Conservation (phyloP, 2,888 invertebrate genomes). For the Xestobium rufovillosum region DNA sequence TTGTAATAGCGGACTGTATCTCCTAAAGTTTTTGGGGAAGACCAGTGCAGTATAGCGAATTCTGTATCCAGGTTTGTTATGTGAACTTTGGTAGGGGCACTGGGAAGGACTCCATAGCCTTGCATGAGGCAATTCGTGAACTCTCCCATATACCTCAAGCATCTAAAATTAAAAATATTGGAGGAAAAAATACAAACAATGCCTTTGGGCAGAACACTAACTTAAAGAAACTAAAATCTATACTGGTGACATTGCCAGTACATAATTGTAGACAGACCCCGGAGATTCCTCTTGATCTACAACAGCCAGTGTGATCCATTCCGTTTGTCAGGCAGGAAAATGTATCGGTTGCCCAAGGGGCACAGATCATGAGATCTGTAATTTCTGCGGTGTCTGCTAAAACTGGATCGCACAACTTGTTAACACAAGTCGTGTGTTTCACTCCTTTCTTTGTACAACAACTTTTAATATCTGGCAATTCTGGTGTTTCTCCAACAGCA, state of each 20-base stretch:
- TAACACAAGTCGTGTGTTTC: conserved; percentile 64
- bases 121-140: conserved; percentile 77
- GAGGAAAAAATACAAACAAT: no score
- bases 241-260: conserved; percentile 67
- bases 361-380: conserved; percentile 82
- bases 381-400: conserved; percentile 47
- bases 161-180: no score
- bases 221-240: conserved; percentile 80
- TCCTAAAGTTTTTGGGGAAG: conserved; percentile 58
- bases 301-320: conserved; percentile 76
- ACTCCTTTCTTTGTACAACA: conserved; percentile 69
- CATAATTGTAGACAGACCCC: conserved; percentile 69
- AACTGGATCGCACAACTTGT: conserved; percentile 73
- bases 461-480: conserved; percentile 61
- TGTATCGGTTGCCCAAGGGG: conserved; percentile 76
- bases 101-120: conserved; percentile 76
- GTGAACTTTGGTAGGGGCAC: conserved; percentile 61
- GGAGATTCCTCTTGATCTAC: conserved; percentile 66
- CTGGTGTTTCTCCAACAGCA: conserved; percentile 53
- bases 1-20: conserved; percentile 57
- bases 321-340: conserved; percentile 74
- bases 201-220: conserved; percentile 48
- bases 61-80: conserved; percentile 67
- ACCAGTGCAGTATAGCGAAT: conserved; percentile 75
- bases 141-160: conserved; percentile 72